Conservation (phyloP, 2,113 vertebrate genomes). For the Bungarus multicinctus region DNA sequence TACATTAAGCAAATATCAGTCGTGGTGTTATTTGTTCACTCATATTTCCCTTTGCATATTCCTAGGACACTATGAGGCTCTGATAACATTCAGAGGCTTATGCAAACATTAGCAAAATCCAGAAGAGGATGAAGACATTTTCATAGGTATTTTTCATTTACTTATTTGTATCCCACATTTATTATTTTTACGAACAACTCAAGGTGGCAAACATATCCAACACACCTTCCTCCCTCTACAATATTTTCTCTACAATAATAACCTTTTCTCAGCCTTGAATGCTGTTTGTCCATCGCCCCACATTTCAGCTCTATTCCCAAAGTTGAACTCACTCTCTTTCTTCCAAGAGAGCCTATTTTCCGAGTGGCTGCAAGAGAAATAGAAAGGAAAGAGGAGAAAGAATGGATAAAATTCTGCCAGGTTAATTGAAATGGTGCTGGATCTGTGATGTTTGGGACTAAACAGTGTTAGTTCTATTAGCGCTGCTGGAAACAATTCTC, state of each 20-base stretch:
- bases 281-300: neutral
- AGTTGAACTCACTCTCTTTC: neutral
- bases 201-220: neutral
- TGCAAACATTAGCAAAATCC: neutral
- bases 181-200: neutral
- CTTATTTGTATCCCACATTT: neutral
- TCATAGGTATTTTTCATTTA: neutral
- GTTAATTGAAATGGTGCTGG: neutral
- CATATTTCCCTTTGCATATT: neutral
- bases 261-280: neutral
- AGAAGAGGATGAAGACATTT: neutral
- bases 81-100: neutral
- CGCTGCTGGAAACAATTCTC: no score
- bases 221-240: neutral
- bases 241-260: neutral
- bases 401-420: neutral
- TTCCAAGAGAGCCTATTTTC: neutral
- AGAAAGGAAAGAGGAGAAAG: neutral
- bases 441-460: neutral
- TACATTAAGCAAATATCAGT: neutral
- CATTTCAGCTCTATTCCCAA: neutral
- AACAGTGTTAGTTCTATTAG: neutral
- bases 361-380: neutral
- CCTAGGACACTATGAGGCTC: neutral
- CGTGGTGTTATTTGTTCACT: neutral